phyloP scores from a whole-genome alignment of 2,888 invertebrate genomes.

The Chrysolina oricalcia region DNA sequence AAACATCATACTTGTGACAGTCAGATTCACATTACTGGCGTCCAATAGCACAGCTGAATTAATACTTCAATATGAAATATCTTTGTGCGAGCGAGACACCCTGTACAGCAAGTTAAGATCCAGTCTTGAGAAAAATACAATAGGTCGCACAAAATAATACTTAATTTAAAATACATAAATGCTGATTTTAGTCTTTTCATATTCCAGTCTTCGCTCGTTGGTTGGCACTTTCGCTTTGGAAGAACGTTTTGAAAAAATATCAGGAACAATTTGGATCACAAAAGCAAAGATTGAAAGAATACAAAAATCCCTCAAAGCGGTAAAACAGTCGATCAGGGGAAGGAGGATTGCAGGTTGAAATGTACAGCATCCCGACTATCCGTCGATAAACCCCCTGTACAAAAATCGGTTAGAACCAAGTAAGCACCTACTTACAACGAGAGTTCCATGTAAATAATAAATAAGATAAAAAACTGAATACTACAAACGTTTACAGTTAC shows the following conservation, averaged over 20 bases:
- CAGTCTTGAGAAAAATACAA: constrained; percentile 1
- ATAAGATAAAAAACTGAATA: constrained; percentile 49
- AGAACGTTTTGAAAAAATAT: constrained; percentile 43
- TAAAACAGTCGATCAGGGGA: constrained; percentile 1
- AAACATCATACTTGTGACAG: background rate
- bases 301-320: constrained; percentile 11
- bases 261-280: constrained; percentile 55
- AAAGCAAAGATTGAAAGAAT: constrained; percentile 27
- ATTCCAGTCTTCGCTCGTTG: constrained; percentile 22
- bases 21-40: constrained; percentile 3
- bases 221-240: constrained; percentile 57
- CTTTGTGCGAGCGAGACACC: background rate
- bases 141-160: constrained; percentile 1
- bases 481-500: constrained; percentile 57
- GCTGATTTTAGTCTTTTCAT: constrained; percentile 13
- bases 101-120: constrained; percentile 10
- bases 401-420: constrained; percentile 34
- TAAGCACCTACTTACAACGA: constrained; percentile 36
- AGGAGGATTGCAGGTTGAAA: background rate
- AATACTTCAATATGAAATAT: constrained; percentile 18
- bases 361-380: constrained; percentile 17
- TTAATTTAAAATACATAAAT: constrained; percentile 1
- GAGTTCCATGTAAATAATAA: constrained; percentile 42
- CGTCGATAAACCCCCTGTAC: constrained; percentile 35
- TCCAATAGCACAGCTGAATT: background rate